Evolutionary conservation across 2,888 invertebrate genomes (phyloP).

Genomic region (Lathronympha strigana): DNA sequence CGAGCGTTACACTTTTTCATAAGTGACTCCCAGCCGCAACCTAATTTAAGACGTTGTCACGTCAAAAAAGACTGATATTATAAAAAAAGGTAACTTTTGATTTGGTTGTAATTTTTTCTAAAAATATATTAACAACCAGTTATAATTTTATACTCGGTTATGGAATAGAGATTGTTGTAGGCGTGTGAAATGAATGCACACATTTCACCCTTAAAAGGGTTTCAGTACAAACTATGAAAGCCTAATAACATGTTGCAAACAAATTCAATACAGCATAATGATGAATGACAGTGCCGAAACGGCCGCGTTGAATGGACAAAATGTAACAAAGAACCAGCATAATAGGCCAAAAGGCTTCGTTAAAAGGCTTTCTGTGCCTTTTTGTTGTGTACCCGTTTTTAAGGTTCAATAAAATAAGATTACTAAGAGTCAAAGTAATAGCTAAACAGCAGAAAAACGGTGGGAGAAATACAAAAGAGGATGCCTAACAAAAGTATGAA

Average conservation of each 20-base stretch:
- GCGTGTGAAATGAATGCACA: no score
- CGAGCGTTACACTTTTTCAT: no score
- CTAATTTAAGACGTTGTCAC: no score
- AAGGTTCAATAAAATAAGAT: constrained; percentile 23
- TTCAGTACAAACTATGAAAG: constrained; percentile 14
- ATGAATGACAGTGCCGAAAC: constrained; percentile 38
- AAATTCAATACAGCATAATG: constrained; percentile 36
- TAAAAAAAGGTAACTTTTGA: no score
- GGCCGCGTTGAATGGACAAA: constrained; percentile 36
- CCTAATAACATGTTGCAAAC: constrained; percentile 38
- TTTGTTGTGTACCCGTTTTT: constrained; percentile 27
- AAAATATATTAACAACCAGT: no score
- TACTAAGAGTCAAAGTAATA: constrained; percentile 7
- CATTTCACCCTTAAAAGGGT: neutral
- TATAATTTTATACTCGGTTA: no score
- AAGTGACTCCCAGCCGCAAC: no score
- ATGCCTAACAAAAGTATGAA: neutral
- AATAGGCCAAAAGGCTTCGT: constrained; percentile 37
- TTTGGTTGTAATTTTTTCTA: no score
- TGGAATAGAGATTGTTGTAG: no score
- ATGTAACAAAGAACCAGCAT: constrained; percentile 38
- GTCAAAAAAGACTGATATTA: no score
- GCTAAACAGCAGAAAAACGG: constrained; percentile 5
- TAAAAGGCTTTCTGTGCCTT: constrained; percentile 38
- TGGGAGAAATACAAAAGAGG: neutral